Conservation (phyloP, 1,140 invertebrate genomes). For the Drosophila subpulchrella region DNA sequence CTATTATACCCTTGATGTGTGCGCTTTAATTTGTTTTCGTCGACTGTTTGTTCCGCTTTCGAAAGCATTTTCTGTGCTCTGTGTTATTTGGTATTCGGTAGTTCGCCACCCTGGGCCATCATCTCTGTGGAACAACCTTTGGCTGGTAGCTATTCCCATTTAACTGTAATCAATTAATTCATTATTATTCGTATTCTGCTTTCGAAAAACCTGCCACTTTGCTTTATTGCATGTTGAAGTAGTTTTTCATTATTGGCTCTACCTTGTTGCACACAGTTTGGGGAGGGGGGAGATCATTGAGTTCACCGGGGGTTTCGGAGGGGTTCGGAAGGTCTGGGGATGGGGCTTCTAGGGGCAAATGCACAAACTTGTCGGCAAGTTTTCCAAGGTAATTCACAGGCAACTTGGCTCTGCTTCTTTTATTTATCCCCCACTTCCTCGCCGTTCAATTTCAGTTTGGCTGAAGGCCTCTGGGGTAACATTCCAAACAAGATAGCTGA, state of each 20-base stretch:
- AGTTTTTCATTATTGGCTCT: slow-evolving; percentile 73
- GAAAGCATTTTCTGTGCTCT: slow-evolving; percentile 33
- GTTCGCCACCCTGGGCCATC: not conserved
- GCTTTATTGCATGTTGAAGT: slow-evolving; percentile 80
- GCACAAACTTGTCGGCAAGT: slow-evolving; percentile 72
- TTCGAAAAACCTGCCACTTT: slow-evolving; percentile 74
- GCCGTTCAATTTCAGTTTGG: slow-evolving; percentile 45
- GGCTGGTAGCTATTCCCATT: slow-evolving; percentile 38
- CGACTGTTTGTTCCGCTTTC: slow-evolving; percentile 13
- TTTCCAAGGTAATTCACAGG: slow-evolving; percentile 63
- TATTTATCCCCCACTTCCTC: slow-evolving; percentile 9
- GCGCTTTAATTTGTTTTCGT: slow-evolving; percentile 36
- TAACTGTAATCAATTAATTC: slow-evolving; percentile 82
- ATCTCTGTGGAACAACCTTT: slow-evolving; percentile 2
- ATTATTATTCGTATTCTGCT: slow-evolving; percentile 76
- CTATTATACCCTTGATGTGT: slow-evolving; percentile 55
- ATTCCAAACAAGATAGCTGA: slow-evolving; percentile 65
- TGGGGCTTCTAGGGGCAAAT: slow-evolving; percentile 31
- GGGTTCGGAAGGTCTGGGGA: not conserved
- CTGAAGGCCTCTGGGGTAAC: slow-evolving; percentile 63
- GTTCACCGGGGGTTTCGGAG: slow-evolving; percentile 2
- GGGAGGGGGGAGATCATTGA: slow-evolving; percentile 4
- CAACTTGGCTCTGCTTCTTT: slow-evolving; percentile 47
- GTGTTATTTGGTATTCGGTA: slow-evolving; percentile 29
- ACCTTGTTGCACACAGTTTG: slow-evolving; percentile 61